A percentile compares a stretch with the other conserved stretches of the same genome.
Conservation (phyloP, 2,888 invertebrate species). For the Catonia carolina region DNA sequence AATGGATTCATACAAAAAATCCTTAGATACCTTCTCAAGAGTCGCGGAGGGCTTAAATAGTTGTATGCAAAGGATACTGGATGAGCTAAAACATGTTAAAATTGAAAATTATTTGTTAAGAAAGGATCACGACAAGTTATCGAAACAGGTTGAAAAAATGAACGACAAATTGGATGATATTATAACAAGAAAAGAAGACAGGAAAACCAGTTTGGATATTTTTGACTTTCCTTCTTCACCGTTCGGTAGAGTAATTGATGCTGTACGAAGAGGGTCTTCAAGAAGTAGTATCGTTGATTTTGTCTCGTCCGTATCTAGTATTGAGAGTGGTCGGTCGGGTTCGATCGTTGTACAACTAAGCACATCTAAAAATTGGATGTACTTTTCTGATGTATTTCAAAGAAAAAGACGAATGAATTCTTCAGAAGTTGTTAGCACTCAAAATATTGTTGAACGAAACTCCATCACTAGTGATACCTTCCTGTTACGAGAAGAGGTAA, state of each 20-base stretch:
- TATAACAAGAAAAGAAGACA: too few relatives aligned
- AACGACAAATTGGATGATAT: too few relatives aligned
- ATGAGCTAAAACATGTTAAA: not conserved
- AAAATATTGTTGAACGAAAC: too few relatives aligned
- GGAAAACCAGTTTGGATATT: too few relatives aligned
- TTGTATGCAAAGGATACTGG: not conserved
- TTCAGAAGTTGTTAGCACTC: not conserved
- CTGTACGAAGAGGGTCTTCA: not conserved
- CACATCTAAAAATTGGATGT: not conserved
- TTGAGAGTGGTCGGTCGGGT: conserved; percentile 1
- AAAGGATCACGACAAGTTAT: too few relatives aligned
- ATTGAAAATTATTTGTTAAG: too few relatives aligned
- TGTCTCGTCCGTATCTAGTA: conserved; percentile 2
- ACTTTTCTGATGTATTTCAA: not conserved
- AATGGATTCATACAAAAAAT: too few relatives aligned
- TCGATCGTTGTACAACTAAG: not conserved
- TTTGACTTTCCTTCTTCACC: too few relatives aligned
- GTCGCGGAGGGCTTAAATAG: not conserved
- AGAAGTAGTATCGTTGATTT: not conserved
- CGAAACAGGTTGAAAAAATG: too few relatives aligned
- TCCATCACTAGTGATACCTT: too few relatives aligned
- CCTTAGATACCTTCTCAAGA: too few relatives aligned
- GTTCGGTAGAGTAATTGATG: not conserved
- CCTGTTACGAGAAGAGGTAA: too few relatives aligned
- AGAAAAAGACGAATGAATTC: not conserved